Percentiles rank a stretch among this genome's conserved stretches.
Conservation (phyloP, 2,113 vertebrate species). For the Planiliza haematocheilus region DNA sequence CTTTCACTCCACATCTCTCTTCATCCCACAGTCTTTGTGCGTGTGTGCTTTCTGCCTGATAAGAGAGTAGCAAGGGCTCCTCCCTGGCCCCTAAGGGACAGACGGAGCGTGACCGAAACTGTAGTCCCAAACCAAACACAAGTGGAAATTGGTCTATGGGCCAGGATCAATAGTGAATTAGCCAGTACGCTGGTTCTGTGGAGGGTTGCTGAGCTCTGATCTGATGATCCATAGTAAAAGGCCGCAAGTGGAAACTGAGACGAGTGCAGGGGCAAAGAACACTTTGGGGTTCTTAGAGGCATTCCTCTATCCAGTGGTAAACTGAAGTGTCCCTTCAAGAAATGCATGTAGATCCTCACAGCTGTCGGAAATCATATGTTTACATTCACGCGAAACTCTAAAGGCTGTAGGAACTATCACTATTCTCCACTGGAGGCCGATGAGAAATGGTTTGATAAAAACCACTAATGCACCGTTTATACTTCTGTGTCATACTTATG, state of each 20-base stretch:
- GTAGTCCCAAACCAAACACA: constrained; percentile 81
- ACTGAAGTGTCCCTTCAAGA: constrained; percentile 9
- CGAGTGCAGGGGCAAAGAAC: constrained; percentile 38
- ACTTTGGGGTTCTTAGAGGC: constrained; percentile 26
- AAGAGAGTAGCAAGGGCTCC: constrained; percentile 75
- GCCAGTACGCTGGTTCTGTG: constrained; percentile 79
- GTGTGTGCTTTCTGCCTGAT: constrained; percentile 71
- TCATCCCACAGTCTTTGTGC: constrained; percentile 59
- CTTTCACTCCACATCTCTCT: constrained; percentile 59
- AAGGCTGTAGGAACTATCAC: background rate
- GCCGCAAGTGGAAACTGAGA: constrained; percentile 63
- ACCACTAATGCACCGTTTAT: no score
- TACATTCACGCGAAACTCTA: background rate
- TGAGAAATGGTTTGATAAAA: no score
- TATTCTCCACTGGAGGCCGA: no score
- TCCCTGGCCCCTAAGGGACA: constrained; percentile 70
- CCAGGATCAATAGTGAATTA: constrained; percentile 87
- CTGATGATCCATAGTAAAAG: constrained; percentile 77
- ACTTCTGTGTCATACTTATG: no score
- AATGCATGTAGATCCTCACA: background rate
- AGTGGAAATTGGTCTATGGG: constrained; percentile 79
- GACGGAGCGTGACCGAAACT: constrained; percentile 78
- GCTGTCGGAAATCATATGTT: background rate
- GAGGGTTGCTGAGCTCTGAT: constrained; percentile 71
- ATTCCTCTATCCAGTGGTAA: constrained; percentile 13